Conservation (phyloP, 2,113 vertebrate species). For the Pedionomus torquatus region DNA sequence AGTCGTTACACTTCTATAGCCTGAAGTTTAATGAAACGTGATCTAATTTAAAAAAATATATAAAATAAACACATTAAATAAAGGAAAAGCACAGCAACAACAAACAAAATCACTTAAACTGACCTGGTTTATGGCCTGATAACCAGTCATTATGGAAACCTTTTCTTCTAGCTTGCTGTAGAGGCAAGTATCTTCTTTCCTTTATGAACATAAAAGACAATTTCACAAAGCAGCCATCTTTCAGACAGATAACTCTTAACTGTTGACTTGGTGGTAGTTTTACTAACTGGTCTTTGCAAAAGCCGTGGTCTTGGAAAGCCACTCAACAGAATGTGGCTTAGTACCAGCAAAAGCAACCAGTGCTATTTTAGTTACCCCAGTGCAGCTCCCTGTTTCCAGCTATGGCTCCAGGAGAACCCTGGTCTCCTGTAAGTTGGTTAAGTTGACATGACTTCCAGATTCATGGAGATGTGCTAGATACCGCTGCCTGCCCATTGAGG, state of each 20-base stretch:
- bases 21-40: background rate
- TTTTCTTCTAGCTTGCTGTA: conserved; percentile 85
- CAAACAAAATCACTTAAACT: background rate
- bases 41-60: background rate
- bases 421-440: background rate
- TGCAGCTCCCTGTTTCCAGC: background rate
- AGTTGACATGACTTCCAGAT: background rate
- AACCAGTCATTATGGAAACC: conserved; percentile 85
- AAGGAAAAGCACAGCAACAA: background rate
- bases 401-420: background rate
- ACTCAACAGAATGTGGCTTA: background rate
- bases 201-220: conserved; percentile 35
- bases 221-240: background rate
- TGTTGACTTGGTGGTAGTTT: background rate
- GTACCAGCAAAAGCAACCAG: background rate
- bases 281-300: background rate
- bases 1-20: background rate
- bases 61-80: background rate
- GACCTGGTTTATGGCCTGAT: conserved; percentile 81
- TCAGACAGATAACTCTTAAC: background rate
- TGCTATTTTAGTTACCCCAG: background rate
- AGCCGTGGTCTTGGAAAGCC: background rate
- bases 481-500: background rate
- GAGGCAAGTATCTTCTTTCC: conserved; percentile 88
- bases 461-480: background rate